Evolutionary conservation across 23 tunicate genomes (phyloP).

Genomic region (Trididemnum clinides): DNA sequence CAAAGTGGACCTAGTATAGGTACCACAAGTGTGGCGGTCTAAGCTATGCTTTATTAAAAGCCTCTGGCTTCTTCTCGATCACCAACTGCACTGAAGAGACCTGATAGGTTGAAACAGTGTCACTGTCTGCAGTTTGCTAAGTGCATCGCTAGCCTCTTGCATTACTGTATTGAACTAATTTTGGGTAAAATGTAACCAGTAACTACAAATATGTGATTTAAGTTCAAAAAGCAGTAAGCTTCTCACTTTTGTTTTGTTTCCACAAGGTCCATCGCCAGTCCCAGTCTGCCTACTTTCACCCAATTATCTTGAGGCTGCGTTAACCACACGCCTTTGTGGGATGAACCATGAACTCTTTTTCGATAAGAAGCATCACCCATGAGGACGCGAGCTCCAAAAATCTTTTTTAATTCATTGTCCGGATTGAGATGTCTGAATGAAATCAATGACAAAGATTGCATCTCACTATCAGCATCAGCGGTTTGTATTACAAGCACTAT

Average conservation of each 20-base stretch:
- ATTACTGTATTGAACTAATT: too few relatives aligned
- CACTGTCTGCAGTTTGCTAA: too few relatives aligned
- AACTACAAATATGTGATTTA: neutral
- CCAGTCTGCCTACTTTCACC: slow-evolving; percentile 43
- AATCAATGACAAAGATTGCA: neutral
- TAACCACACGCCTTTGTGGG: slow-evolving; percentile 65
- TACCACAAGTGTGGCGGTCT: too few relatives aligned
- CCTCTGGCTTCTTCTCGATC: too few relatives aligned
- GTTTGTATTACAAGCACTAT: neutral
- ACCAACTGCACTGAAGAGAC: too few relatives aligned
- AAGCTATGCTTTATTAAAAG: too few relatives aligned
- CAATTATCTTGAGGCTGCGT: slow-evolving; percentile 58
- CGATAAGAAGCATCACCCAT: slow-evolving; percentile 50
- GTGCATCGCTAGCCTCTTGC: too few relatives aligned
- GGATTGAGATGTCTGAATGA: slow-evolving; percentile 65
- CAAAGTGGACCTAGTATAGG: too few relatives aligned
- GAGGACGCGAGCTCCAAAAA: slow-evolving; percentile 76
- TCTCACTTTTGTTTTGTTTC: slow-evolving; percentile 22
- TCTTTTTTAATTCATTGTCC: slow-evolving; percentile 72
- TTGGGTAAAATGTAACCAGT: neutral
- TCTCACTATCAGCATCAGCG: neutral
- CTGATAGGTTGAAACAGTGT: too few relatives aligned
- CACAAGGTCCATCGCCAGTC: slow-evolving; percentile 58
- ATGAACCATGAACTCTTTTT: slow-evolving; percentile 43
- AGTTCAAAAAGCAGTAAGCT: neutral